Percentiles rank a stretch among this genome's conserved stretches.
Evolutionary conservation across 2,113 vertebrate species (phyloP).

Genomic region (Irena cyanogastra): DNA sequence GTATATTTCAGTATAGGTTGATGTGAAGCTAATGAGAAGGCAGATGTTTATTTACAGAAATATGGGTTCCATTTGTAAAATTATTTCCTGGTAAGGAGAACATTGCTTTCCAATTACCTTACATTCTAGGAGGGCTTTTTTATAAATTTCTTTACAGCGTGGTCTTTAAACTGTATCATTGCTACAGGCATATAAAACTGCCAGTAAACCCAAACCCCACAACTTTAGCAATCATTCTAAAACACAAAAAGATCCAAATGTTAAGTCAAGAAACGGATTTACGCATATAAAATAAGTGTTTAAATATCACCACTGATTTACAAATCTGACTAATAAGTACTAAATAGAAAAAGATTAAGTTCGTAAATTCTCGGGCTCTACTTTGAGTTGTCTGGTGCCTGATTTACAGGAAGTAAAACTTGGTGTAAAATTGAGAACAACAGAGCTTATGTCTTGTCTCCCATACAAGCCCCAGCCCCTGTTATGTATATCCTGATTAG

Average conservation of each 20-base stretch:
- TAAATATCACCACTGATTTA: not conserved
- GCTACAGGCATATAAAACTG: not conserved
- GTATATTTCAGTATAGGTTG: constrained; percentile 52
- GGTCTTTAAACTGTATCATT: not conserved
- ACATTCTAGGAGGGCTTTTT: not conserved
- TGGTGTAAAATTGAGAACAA: not conserved
- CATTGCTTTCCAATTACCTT: not conserved
- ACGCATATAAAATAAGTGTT: not conserved
- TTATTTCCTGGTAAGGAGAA: constrained; percentile 24
- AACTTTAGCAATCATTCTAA: not conserved
- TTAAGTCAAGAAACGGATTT: not conserved
- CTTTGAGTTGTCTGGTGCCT: not conserved
- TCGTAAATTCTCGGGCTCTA: not conserved
- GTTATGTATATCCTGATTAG: not conserved
- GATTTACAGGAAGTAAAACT: not conserved
- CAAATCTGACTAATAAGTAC: not conserved
- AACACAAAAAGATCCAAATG: not conserved
- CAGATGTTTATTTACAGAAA: constrained; percentile 46
- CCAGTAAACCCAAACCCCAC: not conserved
- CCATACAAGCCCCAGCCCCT: not conserved
- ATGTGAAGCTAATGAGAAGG: constrained; percentile 44
- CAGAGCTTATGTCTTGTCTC: not conserved
- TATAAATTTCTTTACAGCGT: not conserved
- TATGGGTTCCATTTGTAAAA: constrained; percentile 29
- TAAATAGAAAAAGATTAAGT: not conserved